Evolutionary conservation across 2,888 invertebrate species (phyloP).

Genomic region (Lycocerus yunnanus): DNA sequence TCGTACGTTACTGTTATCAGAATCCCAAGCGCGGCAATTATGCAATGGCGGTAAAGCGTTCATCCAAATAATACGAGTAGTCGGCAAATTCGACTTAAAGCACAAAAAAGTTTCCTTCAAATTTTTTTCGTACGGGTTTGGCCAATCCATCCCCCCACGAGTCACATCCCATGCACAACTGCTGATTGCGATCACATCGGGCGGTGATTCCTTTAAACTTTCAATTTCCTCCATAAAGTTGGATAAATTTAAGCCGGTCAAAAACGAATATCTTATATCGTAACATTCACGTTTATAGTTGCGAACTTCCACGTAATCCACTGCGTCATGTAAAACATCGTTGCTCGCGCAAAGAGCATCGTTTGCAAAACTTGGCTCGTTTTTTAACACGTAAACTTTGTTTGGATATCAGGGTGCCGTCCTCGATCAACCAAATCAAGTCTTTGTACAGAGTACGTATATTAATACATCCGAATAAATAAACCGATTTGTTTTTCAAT

Average conservation of each 20-base stretch:
- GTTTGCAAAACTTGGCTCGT: conserved; percentile 31
- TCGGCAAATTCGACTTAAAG: conserved; percentile 47
- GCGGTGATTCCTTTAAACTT: conserved; percentile 7
- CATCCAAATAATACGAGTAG: conserved; percentile 57
- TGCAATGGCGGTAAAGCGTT: conserved; percentile 57
- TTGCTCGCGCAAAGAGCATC: conserved; percentile 33
- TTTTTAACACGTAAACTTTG: conserved; percentile 28
- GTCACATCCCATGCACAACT: conserved; percentile 42
- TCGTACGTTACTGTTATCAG: conserved; percentile 55
- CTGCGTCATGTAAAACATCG: conserved; percentile 27
- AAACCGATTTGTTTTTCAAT: conserved; percentile 28
- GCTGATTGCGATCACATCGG: conserved; percentile 39
- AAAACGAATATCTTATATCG: conserved; percentile 31
- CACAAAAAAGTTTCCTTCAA: conserved; percentile 50
- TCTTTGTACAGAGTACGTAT: conserved; percentile 39
- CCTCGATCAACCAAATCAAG: conserved; percentile 33
- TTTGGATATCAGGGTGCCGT: conserved; percentile 27
- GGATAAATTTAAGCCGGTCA: conserved; percentile 31
- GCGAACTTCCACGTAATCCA: conserved; percentile 34
- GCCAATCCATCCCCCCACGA: conserved; percentile 47
- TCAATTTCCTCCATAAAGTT: conserved; percentile 28
- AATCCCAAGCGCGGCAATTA: conserved; percentile 54
- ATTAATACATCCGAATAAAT: conserved; percentile 39
- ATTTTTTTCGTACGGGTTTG: conserved; percentile 53
- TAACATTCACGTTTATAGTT: conserved; percentile 13